Conservation (phyloP, 2,113 vertebrate genomes). For the Petrocephalus microphthalmus region DNA sequence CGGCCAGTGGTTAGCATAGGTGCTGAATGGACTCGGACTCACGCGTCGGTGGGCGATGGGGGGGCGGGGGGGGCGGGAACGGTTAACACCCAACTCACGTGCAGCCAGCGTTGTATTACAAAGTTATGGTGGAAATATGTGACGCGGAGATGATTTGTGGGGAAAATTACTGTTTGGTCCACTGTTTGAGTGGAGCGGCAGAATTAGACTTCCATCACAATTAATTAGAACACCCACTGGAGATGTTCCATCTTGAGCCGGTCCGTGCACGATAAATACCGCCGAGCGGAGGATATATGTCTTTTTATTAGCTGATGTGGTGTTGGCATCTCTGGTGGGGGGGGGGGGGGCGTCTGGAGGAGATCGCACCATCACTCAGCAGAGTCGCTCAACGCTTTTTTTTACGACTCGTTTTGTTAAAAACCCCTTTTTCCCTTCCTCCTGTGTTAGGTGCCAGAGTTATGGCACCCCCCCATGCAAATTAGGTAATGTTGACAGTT, state of each 20-base stretch:
- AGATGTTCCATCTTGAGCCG: constrained; percentile 71
- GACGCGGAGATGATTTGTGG: constrained; percentile 64
- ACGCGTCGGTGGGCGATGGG: neutral
- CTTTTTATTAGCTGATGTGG: constrained; percentile 70
- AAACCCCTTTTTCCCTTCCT: constrained; percentile 58
- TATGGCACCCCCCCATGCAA: constrained; percentile 67
- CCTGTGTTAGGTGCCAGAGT: constrained; percentile 70
- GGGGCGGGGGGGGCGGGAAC: constrained; percentile 28
- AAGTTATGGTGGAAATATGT: constrained; percentile 68
- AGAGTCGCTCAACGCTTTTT: constrained; percentile 46
- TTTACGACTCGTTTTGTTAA: constrained; percentile 76
- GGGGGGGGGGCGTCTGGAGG: constrained; percentile 55
- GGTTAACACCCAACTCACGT: constrained; percentile 60
- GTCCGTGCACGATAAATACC: constrained; percentile 68
- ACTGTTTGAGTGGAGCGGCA: constrained; percentile 53
- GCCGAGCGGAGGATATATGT: constrained; percentile 67
- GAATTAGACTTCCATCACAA: constrained; percentile 74
- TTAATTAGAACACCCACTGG: constrained; percentile 70
- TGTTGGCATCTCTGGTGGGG: constrained; percentile 62
- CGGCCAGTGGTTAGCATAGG: neutral
- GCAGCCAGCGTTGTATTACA: constrained; percentile 56
- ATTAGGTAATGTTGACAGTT: constrained; percentile 70
- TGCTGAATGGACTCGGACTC: neutral
- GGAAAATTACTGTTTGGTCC: constrained; percentile 64
- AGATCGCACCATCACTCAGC: constrained; percentile 65